These are phyloP conservation scores for Lithobates pipiens DNA, from an alignment of 2,797 vertebrate genomes.

Conservation along the genomic window DNA sequence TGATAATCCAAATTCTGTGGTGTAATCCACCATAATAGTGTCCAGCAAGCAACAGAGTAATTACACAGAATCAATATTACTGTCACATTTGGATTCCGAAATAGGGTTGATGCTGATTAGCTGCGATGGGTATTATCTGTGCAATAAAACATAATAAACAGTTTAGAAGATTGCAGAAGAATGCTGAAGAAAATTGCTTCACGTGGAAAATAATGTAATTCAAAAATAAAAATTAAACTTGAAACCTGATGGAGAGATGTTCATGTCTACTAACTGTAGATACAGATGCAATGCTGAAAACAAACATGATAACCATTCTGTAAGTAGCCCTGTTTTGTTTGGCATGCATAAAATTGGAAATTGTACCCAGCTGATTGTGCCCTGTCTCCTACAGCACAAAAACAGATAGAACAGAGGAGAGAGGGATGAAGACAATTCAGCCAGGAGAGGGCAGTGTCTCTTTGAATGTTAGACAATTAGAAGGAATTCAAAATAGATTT, in stretches of 20 bases:
- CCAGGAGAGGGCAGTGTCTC: slow-evolving; percentile 39
- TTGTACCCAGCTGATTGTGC: background rate
- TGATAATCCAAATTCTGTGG: slow-evolving; percentile 13
- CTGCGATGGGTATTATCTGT: background rate
- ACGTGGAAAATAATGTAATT: background rate
- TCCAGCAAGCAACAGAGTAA: background rate
- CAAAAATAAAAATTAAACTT: background rate
- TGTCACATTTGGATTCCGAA: background rate
- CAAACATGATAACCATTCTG: background rate
- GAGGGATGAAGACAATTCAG: background rate
- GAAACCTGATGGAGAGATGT: too few relatives aligned
- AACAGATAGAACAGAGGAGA: background rate
- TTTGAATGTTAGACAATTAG: background rate
- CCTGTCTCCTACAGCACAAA: background rate
- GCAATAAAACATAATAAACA: background rate
- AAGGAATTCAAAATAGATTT: background rate
- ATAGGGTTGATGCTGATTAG: background rate
- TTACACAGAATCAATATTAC: slow-evolving; percentile 1
- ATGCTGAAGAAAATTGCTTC: background rate
- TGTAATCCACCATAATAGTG: slow-evolving; percentile 14
- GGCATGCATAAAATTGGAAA: background rate
- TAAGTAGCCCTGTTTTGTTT: background rate
- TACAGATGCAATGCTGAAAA: background rate
- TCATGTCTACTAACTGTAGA: background rate
- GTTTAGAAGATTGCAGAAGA: background rate